Conservation (phyloP, 1,140 invertebrate genomes). For the Aphidius ervi region DNA sequence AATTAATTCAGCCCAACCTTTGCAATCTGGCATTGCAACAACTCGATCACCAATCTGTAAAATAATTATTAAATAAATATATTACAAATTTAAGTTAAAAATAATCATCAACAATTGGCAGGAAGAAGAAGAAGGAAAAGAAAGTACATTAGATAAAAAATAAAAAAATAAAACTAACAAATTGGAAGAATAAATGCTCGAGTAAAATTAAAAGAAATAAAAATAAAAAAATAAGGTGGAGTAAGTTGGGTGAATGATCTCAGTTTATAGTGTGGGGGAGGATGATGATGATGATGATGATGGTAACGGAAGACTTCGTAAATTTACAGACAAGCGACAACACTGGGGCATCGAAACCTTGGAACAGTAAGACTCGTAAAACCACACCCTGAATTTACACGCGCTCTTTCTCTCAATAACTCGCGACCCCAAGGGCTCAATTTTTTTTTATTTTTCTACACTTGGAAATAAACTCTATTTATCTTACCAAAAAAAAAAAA, state of each 20-base stretch:
- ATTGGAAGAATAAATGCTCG: background rate
- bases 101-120: background rate
- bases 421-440: too few relatives aligned
- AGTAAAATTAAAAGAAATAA: too few relatives aligned
- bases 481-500: too few relatives aligned
- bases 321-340: background rate
- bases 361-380: background rate
- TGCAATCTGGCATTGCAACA: slow-evolving; percentile 76
- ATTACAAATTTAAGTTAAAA: background rate
- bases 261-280: background rate
- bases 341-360: background rate
- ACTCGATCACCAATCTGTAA: slow-evolving; percentile 79
- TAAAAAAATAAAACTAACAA: background rate
- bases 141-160: background rate
- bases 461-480: too few relatives aligned
- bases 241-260: background rate
- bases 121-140: background rate
- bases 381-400: slow-evolving; percentile 8
- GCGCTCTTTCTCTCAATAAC: background rate
- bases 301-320: slow-evolving; percentile 4
- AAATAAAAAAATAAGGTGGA: background rate
- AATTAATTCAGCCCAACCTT: slow-evolving; percentile 82
- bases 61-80: slow-evolving; percentile 23
- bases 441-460: too few relatives aligned
- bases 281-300: background rate